Base-by-base conservation (phyloP, 2,888 invertebrate genomes). In the Hypolimnas misippus region DNA sequence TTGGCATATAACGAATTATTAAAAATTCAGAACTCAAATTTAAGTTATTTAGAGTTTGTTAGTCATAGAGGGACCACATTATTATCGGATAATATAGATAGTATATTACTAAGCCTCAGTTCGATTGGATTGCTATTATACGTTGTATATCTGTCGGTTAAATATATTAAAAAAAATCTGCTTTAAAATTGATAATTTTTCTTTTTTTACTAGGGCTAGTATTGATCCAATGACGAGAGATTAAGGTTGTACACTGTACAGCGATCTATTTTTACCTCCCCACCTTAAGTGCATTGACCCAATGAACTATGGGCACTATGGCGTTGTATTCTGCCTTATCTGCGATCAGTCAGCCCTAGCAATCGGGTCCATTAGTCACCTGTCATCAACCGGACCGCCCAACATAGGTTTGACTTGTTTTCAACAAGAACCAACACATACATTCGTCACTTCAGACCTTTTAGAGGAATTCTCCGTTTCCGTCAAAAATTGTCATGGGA, bases 391-490 rank as follows among this genome's bases (percentile, higher is more conserved):
- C 46, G 21, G 16, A 14, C 8, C 2, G 25, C 25, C 14, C 4
- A 25, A 14, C 49, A 14, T 29, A n/a, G 2, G 14, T 49, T 49
- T 49, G 49, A 49, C 49, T 49, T 14, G 49, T 49, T 49, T 49
- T 46, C 12, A 12, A n/a, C 44, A 42, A 17, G 17, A 2, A 17
- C 42, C 10, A 46, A 46, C 19, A 46, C 5, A 21, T 7, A 8
- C 14, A 49, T 16, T 29, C 14, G 49, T 49, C 29, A 14, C 17
- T 3, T n/a, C 25, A 4, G 29, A 29, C n/a, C 29, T 49, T 12
- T 46, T 46, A 12, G 7, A 4, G 19, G n/a, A 17, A 8, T 10
- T 2, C 12, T 8, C 10, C 19, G 10, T 46, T 21, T 40, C 14
- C 4, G 21, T 38, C 21, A 46, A 17, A 42, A 7, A 46, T 21